Percentiles rank a stretch among this genome's conserved stretches.
phyloP scores from a whole-genome alignment of 2,113 vertebrate genomes.

The Camarhynchus parvulus region DNA sequence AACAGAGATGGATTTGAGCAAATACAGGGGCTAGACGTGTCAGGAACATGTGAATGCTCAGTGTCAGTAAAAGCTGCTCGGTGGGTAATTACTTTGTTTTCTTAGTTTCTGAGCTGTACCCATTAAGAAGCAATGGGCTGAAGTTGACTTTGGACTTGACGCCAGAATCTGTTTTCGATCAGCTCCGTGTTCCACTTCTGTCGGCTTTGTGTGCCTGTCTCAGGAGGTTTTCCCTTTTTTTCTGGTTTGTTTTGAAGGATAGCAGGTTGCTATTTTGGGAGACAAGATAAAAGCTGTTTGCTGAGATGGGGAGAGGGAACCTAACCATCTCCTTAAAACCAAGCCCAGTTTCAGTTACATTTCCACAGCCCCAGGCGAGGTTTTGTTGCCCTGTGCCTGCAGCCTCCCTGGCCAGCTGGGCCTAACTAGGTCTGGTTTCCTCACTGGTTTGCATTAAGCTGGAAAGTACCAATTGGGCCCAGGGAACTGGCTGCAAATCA shows the following conservation, averaged over 20 bases:
- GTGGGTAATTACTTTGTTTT: conserved; percentile 20
- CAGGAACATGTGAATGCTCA: background rate
- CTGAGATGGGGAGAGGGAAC: background rate
- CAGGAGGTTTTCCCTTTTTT: conserved; percentile 6
- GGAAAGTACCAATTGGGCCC: conserved; percentile 7
- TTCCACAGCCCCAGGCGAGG: background rate
- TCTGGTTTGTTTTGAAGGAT: conserved; percentile 40
- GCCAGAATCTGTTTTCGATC: conserved; percentile 60
- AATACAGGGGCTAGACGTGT: background rate
- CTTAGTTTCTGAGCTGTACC: background rate
- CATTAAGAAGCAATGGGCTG: conserved; percentile 15
- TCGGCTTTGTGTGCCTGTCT: conserved; percentile 26
- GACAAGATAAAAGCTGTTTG: conserved; percentile 49
- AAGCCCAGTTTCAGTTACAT: background rate
- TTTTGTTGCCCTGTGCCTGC: background rate
- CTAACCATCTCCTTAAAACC: background rate
- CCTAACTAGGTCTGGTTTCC: background rate
- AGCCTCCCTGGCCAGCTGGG: background rate
- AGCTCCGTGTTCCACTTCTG: conserved; percentile 34
- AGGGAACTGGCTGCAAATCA: conserved; percentile 9
- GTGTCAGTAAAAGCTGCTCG: background rate
- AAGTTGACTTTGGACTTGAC: background rate
- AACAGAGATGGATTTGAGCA: background rate
- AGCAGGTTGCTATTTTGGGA: conserved; percentile 57
- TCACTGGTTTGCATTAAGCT: conserved; percentile 41